Evolutionary conservation across 2,888 invertebrate genomes (phyloP).

Genomic region (Glaucopsyche alexis): DNA sequence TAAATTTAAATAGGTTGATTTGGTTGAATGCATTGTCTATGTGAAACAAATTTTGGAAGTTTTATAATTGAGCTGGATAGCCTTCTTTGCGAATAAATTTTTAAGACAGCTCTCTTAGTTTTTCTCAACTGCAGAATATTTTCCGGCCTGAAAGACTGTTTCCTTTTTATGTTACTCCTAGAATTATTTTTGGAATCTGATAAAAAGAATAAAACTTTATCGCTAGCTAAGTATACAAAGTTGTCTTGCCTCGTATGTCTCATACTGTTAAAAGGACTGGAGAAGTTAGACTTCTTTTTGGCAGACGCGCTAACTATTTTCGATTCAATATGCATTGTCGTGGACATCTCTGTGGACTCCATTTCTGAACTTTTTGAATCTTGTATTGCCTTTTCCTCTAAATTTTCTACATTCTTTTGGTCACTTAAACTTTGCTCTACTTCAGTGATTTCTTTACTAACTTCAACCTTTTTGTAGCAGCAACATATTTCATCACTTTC

Average conservation of each 20-base stretch:
- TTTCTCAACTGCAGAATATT: conserved; percentile 63
- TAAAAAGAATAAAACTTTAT: conserved; percentile 24
- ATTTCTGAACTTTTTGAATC: conserved; percentile 46
- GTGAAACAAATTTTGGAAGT: conserved; percentile 59
- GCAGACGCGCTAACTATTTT: conserved; percentile 3
- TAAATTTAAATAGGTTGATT: conserved; percentile 8
- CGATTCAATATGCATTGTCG: conserved; percentile 26
- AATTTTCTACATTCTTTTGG: conserved; percentile 47
- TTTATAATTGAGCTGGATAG: conserved; percentile 52
- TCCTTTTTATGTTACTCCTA: conserved; percentile 30
- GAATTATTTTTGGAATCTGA: conserved; percentile 33
- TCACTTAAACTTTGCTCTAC: conserved; percentile 42
- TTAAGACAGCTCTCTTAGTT: conserved; percentile 65
- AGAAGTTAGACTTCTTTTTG: neutral
- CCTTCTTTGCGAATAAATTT: conserved; percentile 60
- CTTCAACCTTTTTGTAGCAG: conserved; percentile 42
- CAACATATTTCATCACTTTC: conserved; percentile 42
- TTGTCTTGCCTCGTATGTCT: neutral
- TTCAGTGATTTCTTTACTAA: conserved; percentile 46
- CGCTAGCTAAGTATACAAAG: conserved; percentile 8
- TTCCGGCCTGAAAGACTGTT: conserved; percentile 37
- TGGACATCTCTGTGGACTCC: conserved; percentile 41
- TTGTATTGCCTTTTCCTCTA: conserved; percentile 52
- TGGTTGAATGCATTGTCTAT: conserved; percentile 46
- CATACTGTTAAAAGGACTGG: neutral